Conservation (phyloP, 2,797 vertebrate genomes). For the Sebastes kiyomatsui region DNA sequence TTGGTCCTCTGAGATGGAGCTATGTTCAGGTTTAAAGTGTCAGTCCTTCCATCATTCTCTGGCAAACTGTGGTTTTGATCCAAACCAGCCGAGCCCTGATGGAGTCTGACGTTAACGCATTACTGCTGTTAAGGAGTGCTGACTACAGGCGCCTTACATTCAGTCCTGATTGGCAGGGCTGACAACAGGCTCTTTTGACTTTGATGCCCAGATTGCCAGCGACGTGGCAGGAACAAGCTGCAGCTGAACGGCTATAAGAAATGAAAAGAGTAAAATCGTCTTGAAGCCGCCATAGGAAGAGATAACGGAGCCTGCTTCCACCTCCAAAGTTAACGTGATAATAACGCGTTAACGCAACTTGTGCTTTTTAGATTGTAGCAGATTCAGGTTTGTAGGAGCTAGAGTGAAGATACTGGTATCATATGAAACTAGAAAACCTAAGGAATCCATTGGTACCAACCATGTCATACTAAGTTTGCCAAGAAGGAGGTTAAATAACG, state of each 20-base stretch:
- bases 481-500: no score
- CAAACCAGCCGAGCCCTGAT: constrained; percentile 20
- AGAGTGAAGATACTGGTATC: no score
- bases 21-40: background rate
- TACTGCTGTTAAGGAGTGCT: background rate
- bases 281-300: constrained; percentile 4
- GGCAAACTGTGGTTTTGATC: background rate
- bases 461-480: no score
- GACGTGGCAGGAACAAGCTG: constrained; percentile 5
- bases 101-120: background rate
- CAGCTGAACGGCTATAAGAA: background rate
- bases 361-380: no score
- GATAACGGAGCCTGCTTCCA: background rate
- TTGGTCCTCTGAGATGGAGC: background rate
- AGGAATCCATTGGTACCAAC: no score
- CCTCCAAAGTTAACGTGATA: background rate
- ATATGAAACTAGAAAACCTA: no score
- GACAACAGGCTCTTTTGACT: constrained; percentile 3
- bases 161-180: constrained; percentile 12
- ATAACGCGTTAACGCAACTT: no score
- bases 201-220: constrained; percentile 2
- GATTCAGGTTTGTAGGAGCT: no score
- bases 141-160: background rate
- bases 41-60: constrained; percentile 6
- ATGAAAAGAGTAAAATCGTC: background rate